Percentiles rank a stretch among this genome's conserved stretches.
Conservation (phyloP, 37 sponge, comb jelly and placozoan species). For the Oopsacas minuta region DNA sequence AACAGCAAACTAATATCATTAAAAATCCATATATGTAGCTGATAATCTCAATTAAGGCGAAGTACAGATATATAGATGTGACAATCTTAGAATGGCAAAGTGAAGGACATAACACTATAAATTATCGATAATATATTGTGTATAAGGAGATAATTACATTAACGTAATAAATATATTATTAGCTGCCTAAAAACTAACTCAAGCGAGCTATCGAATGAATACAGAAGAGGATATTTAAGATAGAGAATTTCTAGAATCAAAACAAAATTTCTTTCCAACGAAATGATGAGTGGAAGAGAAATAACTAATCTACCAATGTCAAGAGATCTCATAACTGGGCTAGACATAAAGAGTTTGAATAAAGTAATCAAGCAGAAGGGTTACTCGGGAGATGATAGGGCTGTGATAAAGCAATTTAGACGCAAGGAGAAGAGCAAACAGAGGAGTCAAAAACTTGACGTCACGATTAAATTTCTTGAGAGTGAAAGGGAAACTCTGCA, state of each 20-base stretch:
- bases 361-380: neutral
- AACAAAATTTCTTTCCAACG: neutral
- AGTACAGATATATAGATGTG: neutral
- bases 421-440: slow-evolving; percentile 17
- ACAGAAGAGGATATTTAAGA: neutral
- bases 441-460: neutral
- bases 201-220: neutral
- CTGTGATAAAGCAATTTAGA: neutral
- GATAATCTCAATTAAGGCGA: too few species aligned
- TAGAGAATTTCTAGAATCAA: neutral
- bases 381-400: neutral
- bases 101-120: neutral
- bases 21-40: too few species aligned
- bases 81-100: neutral
- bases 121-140: neutral
- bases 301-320: neutral
- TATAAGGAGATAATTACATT: neutral
- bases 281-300: slow-evolving; percentile 4
- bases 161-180: neutral
- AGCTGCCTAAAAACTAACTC: neutral
- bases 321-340: slow-evolving; percentile 1
- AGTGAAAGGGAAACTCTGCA: neutral
- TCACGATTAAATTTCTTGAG: neutral
- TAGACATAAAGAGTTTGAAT: slow-evolving; percentile 6
- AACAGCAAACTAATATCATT: too few species aligned